Evolutionary conservation across 2,113 vertebrate species (phyloP), one percentile per base, ranked within the genome.

Genomic region (Arvicanthis niloticus): DNA sequence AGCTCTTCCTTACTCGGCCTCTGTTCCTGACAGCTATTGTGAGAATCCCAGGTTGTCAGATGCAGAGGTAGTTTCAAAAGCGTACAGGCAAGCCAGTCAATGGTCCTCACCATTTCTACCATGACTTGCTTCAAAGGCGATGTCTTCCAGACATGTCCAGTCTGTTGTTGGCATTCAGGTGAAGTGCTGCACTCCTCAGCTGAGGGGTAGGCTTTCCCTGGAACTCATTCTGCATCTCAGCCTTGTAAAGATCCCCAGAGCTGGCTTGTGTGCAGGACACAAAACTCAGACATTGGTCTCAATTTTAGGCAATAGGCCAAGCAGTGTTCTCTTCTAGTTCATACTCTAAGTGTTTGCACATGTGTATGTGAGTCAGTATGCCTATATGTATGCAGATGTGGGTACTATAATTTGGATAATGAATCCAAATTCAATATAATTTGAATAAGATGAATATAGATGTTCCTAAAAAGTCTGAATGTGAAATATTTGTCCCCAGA

Each of bases 1-100:
- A 62, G 68, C 62, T 75, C 31, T 37, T 73, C 13, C 85, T 77
- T 34, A 80, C 31, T 90, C 40, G 13, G 3, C 22, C 51, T 58
- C 70, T 58, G 73, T 77, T 92, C 65, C 91, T 62, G 53, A 42
- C 56, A 80, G 62, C 34, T 62, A 7, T 60, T n/a, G 45, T 91
- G 88, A 95, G 53, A 62, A 78, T 93, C 84, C 84, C 78, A 77
- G 77, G 82, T 60, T n/a, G 76, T 37, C 17, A 7, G 56, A 89
- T 82, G 51, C 68, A 93, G 65, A 93, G 91, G 84, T 84, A 90
- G 76, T 75, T 85, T 87, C 65, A 81, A 73, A 92, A 72, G 73
- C 56, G 26, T 65, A 42, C 62, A 34, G 48, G 24, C 82, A 94
- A 96, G 78, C 37, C 56, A 60, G n/a, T 88, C 91, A 88, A 56